phyloP scores from a whole-genome alignment of 2,888 invertebrate species.

The Lamellibrachia satsuma region DNA sequence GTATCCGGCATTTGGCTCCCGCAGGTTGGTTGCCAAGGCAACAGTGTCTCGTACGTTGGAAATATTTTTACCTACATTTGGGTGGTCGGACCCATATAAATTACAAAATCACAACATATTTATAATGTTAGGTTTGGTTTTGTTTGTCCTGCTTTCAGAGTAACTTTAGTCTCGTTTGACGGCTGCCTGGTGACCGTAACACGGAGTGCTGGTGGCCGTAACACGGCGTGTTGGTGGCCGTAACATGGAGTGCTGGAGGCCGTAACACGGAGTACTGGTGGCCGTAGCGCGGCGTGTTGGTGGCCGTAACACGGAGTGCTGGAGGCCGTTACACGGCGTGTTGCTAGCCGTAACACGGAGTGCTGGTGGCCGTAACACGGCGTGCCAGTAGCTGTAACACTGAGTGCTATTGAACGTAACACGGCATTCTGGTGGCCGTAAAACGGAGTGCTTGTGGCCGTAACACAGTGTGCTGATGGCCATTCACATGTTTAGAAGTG shows the following conservation, averaged over 20 bases:
- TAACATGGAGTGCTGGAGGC: too few relatives aligned
- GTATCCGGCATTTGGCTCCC: neutral
- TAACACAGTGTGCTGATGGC: neutral
- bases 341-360: neutral
- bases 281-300: neutral
- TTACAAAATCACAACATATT: neutral
- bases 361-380: neutral
- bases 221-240: too few relatives aligned
- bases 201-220: neutral
- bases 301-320: neutral
- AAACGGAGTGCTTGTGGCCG: neutral
- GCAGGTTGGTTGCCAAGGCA: neutral
- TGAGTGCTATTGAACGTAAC: neutral
- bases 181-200: neutral
- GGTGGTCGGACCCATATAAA: neutral
- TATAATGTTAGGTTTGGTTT: neutral
- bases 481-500: neutral
- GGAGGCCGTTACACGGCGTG: neutral
- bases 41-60: neutral
- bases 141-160: neutral
- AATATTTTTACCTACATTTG: neutral
- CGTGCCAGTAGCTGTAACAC: neutral
- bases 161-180: neutral
- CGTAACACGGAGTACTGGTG: neutral
- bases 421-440: neutral